Evolutionary conservation across 2,888 invertebrate genomes (phyloP).

Genomic region (Drosophila imparisetae): DNA sequence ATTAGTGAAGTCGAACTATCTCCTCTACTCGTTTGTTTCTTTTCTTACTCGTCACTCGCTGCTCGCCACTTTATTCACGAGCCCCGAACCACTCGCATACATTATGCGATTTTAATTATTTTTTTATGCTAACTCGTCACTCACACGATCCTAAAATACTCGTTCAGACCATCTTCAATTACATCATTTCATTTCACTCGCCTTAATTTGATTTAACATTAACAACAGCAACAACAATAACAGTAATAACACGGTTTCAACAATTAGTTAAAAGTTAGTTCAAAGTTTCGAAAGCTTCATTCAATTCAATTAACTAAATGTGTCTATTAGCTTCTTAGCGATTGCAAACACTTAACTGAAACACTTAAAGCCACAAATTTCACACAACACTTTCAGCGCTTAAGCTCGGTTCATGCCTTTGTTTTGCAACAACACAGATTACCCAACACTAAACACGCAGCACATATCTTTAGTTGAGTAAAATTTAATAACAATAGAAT

Average conservation of each 20-base stretch:
- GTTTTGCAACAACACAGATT: conserved; percentile 26
- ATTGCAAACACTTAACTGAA: conserved; percentile 58
- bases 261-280: conserved; percentile 53
- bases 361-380: conserved; percentile 6
- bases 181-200: conserved; percentile 7
- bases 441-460: conserved; percentile 20
- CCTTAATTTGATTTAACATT: conserved; percentile 23
- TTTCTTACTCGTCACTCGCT: conserved; percentile 16
- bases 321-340: conserved; percentile 80
- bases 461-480: conserved; percentile 9
- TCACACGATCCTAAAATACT: conserved; percentile 12
- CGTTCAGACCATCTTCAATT: conserved; percentile 15
- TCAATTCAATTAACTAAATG: conserved; percentile 69
- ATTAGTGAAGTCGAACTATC: not conserved
- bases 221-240: conserved; percentile 44
- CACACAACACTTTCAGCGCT: conserved; percentile 12
- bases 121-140: conserved; percentile 18
- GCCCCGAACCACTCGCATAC: conserved; percentile 4
- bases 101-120: conserved; percentile 7
- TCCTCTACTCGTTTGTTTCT: conserved; percentile 18
- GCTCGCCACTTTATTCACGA: conserved; percentile 20
- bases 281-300: conserved; percentile 60
- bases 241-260: conserved; percentile 50
- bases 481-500: conserved; percentile 2
- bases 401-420: conserved; percentile 16